Percentiles rank a stretch among this genome's conserved stretches.
These are phyloP conservation scores for Ostrea edulis DNA, from an alignment of 1,140 invertebrate species.

Conservation along the genomic window DNA sequence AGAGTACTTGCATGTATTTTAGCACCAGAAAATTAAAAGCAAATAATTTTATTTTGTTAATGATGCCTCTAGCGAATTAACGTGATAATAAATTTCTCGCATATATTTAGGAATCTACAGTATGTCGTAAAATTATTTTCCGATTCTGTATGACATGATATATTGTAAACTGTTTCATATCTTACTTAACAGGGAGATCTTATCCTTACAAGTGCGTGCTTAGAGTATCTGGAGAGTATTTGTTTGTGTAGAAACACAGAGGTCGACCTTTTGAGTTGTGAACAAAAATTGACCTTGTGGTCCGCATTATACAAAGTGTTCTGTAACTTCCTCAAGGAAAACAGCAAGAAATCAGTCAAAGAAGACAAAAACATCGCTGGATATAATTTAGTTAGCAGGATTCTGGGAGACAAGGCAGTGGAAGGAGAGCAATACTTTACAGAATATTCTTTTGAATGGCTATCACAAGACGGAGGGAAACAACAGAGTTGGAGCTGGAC, in stretches of 20 bases:
- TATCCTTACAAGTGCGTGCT: neutral
- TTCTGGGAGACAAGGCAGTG: neutral
- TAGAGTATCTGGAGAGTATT: neutral
- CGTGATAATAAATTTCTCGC: too few relatives aligned
- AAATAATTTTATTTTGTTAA: too few relatives aligned
- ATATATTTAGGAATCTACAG: too few relatives aligned
- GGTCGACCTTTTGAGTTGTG: neutral
- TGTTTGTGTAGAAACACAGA: neutral
- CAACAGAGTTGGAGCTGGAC: neutral
- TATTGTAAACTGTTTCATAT: neutral
- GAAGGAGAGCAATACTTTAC: slow-evolving; percentile 1
- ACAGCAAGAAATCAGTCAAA: neutral
- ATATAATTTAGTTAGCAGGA: neutral
- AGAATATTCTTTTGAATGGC: neutral
- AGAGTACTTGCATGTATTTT: too few relatives aligned
- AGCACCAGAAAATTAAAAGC: too few relatives aligned
- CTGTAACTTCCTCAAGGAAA: neutral
- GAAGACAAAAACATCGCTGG: neutral
- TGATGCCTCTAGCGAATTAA: too few relatives aligned
- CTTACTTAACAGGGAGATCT: neutral
- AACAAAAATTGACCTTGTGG: slow-evolving; percentile 13
- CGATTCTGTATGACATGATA: neutral
- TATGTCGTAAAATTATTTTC: neutral
- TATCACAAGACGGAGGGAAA: neutral
- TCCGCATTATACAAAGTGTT: neutral